A percentile compares a stretch with the other conserved stretches of the same genome.
phyloP scores from a whole-genome alignment of 2,113 vertebrate species.

The Pica pica region DNA sequence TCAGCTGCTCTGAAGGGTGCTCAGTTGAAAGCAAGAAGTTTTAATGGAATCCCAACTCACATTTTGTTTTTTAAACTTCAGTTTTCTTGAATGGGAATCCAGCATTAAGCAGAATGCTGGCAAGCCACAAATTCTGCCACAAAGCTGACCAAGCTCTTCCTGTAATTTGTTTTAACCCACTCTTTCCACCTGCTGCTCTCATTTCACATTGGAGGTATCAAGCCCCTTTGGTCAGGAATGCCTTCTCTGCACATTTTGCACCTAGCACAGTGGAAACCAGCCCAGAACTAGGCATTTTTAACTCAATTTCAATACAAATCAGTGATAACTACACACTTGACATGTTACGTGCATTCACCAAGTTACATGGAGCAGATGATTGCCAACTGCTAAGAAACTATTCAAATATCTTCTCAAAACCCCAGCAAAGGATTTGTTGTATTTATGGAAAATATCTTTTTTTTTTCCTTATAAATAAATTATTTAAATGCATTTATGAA shows the following conservation, averaged over 20 bases:
- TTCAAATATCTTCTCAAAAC: not conserved
- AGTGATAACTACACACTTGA: not conserved
- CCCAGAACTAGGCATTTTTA: not conserved
- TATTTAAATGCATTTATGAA: not conserved
- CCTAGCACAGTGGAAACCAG: not conserved
- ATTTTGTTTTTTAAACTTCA: not conserved
- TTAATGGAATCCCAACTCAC: not conserved
- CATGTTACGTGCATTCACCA: not conserved
- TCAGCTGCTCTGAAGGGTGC: not conserved
- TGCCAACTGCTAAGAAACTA: not conserved
- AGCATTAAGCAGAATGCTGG: not conserved
- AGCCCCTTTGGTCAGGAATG: not conserved
- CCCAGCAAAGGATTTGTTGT: not conserved
- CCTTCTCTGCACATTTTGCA: not conserved
- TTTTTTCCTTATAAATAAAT: not conserved
- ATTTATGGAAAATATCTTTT: not conserved
- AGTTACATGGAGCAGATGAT: not conserved
- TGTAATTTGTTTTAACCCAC: not conserved
- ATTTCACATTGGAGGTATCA: not conserved
- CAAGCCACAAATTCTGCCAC: not conserved
- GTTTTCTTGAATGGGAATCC: not conserved
- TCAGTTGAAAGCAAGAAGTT: not conserved
- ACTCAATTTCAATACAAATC: not conserved
- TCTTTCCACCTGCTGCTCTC: not conserved
- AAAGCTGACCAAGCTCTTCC: not conserved